Evolutionary conservation across 2,113 vertebrate species (phyloP), one percentile per base, ranked within the genome.

Genomic region (Alces alces): DNA sequence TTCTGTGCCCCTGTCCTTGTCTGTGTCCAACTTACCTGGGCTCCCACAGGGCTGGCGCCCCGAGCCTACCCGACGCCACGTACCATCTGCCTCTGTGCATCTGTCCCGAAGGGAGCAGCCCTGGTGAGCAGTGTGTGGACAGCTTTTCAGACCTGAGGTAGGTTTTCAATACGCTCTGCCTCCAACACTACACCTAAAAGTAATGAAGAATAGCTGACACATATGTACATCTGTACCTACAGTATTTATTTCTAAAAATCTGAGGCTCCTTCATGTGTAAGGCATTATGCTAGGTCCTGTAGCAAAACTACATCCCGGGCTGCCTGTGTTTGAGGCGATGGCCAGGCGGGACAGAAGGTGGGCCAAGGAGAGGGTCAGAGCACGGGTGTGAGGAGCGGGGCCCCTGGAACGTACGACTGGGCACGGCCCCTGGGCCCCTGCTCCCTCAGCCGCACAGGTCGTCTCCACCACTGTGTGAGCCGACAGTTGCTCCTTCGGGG

Each of bases 61-160:
- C 1, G 5, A 73, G n/a, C 23, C 19, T 10, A 39, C 66, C n/a
- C 1, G 2, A 73, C 2, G 6, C 19, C n/a, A 6, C 2, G 10
- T 39, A 23, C 19, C 21, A 76, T 43, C 36, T 73, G 70, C 36
- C 43, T 76, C 36, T 27, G 70, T 7, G 70, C 6, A 0, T 43
- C 39, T 43, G 70, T 76, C 39, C 39, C 2, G 1, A 76, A 43
- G 70, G 36, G 12, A 43, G 39, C 39, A 76, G 70, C 12, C 39
- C 39, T 43, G 70, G 70, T 1, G 3, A 15, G 23, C 70, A 43
- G 36, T 1, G 39, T 27, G 23, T 39, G 1, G 6, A 43, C 39
- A 27, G 39, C 70, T 23, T 39, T 76, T 76, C 70, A 25, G 80
- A 64, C 76, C 92, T 33, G 30, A 97, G 64, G 52, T 2, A 3